phyloP scores from a whole-genome alignment of 2,113 vertebrate species.

The Mirza zaza region DNA sequence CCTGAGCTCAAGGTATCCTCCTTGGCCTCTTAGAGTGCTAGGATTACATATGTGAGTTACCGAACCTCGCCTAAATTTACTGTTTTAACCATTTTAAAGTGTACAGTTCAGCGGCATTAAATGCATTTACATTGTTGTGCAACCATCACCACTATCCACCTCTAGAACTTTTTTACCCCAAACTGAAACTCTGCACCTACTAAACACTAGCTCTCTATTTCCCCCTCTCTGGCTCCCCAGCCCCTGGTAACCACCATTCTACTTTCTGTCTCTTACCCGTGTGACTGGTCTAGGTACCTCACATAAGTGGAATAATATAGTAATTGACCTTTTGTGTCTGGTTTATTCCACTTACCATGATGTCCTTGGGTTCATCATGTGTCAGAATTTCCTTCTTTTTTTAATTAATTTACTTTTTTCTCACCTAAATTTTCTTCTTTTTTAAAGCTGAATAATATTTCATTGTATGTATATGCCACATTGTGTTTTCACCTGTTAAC shows the following conservation, averaged over 20 bases:
- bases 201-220: not conserved
- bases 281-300: not conserved
- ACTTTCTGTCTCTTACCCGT: not conserved
- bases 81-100: not conserved
- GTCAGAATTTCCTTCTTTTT: not conserved
- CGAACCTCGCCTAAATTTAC: not conserved
- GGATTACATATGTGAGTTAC: not conserved
- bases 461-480: not conserved
- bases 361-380: not conserved
- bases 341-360: not conserved
- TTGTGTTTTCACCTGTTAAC: not conserved
- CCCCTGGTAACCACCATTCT: not conserved
- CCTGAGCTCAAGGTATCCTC: too few relatives aligned
- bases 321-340: not conserved
- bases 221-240: not conserved
- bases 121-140: not conserved
- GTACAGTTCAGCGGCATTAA: not conserved
- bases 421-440: not conserved
- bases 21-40: too few relatives aligned
- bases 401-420: not conserved
- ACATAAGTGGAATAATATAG: not conserved
- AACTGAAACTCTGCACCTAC: not conserved
- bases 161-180: not conserved
- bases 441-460: not conserved
- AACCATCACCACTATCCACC: not conserved